Percentiles rank a stretch among this genome's conserved stretches.
These are phyloP conservation scores for Borostomias antarcticus DNA, from an alignment of 2,797 vertebrate species.

Conservation along the genomic window DNA sequence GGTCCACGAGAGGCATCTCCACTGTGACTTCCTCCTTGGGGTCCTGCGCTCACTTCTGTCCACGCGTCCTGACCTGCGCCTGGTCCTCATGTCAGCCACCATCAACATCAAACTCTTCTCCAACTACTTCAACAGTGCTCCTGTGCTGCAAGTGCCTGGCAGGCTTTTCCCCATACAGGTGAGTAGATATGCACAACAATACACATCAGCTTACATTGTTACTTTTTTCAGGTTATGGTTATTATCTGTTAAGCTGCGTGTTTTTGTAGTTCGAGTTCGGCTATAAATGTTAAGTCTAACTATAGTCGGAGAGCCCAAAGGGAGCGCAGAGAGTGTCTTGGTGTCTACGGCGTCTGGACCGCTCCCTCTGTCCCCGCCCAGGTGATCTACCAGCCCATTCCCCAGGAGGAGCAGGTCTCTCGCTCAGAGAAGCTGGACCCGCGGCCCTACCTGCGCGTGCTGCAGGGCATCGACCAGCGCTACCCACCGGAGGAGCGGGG, in stretches of 20 bases:
- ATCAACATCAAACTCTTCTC: conserved; percentile 93
- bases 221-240: too few relatives aligned
- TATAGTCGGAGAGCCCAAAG: too few relatives aligned
- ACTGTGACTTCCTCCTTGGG: conserved; percentile 89
- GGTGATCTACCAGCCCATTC: conserved; percentile 89
- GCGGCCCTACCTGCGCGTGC: conserved; percentile 85
- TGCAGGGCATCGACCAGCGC: conserved; percentile 88
- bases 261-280: too few relatives aligned
- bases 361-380: conserved; percentile 42
- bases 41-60: conserved; percentile 81
- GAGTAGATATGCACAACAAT: not conserved
- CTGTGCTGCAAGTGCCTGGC: conserved; percentile 91
- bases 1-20: conserved; percentile 91
- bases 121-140: conserved; percentile 80
- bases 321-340: not conserved
- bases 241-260: too few relatives aligned
- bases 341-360: not conserved
- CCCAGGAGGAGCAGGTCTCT: conserved; percentile 75
- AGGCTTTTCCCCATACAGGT: conserved; percentile 91
- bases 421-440: conserved; percentile 86
- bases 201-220: too few relatives aligned
- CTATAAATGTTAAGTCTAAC: too few relatives aligned
- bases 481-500: conserved; percentile 88
- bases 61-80: conserved; percentile 74
- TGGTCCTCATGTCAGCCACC: conserved; percentile 95